These are phyloP conservation scores for Goniozus legneri DNA, from an alignment of 1,140 invertebrate species.

Conservation along the genomic window DNA sequence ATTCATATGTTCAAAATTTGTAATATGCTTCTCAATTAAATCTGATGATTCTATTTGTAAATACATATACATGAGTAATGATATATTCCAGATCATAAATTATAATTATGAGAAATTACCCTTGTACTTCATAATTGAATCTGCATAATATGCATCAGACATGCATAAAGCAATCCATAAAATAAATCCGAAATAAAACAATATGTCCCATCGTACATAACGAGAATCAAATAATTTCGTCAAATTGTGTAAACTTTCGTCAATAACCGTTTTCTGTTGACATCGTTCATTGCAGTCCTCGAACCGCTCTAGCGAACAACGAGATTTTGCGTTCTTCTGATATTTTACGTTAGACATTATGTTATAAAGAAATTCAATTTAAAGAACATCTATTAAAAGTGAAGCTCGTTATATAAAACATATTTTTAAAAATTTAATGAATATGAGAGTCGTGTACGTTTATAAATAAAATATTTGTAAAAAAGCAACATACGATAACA, in stretches of 20 bases:
- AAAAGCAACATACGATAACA: constrained; percentile 4
- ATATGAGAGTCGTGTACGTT: too few species aligned
- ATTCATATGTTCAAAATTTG: too few species aligned
- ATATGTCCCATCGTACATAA: constrained; percentile 16
- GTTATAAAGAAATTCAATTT: not conserved
- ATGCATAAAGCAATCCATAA: constrained; percentile 17
- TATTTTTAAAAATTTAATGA: too few species aligned
- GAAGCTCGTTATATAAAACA: not conserved
- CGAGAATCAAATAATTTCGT: too few species aligned
- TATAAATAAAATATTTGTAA: too few species aligned
- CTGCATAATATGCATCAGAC: constrained; percentile 5
- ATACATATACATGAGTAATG: too few species aligned
- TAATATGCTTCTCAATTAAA: too few species aligned
- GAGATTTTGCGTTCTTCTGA: not conserved
- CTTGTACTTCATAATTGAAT: not conserved
- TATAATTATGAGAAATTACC: too few species aligned
- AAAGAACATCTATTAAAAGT: not conserved
- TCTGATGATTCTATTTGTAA: too few species aligned
- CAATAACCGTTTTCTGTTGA: not conserved
- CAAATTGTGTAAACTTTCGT: too few species aligned
- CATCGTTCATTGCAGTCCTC: not conserved
- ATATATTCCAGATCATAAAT: too few species aligned
- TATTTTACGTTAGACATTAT: not conserved
- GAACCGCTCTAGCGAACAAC: not conserved
- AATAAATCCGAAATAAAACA: constrained; percentile 12